Evolutionary conservation across 2,797 vertebrate species (phyloP).

Genomic region (Periophthalmus magnuspinnatus): DNA sequence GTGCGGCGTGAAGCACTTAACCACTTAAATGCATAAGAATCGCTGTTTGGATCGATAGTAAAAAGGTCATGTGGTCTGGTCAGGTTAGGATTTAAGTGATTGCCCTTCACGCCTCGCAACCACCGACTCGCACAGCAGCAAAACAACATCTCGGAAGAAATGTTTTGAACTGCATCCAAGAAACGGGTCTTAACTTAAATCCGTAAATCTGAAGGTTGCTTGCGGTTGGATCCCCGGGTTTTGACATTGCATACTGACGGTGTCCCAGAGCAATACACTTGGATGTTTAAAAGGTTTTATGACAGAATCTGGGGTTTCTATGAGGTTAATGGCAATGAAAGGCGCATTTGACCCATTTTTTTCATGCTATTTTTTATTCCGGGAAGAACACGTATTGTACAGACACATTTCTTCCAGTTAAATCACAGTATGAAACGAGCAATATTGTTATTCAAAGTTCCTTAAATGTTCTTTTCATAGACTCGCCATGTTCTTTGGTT

Average conservation of each 20-base stretch:
- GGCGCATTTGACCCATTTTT: no score
- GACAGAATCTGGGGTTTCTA: no score
- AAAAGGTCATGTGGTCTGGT: conserved; percentile 14
- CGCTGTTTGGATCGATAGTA: conserved; percentile 9
- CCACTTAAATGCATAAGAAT: conserved; percentile 11
- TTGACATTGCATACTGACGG: not conserved
- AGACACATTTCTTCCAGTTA: no score
- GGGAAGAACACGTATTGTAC: no score
- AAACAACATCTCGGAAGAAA: conserved; percentile 2
- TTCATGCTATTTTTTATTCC: no score
- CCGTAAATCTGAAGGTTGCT: not conserved
- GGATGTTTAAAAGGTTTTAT: no score
- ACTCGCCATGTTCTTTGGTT: no score
- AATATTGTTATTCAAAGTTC: no score
- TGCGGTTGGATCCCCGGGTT: not conserved
- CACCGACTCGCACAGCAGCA: conserved; percentile 1
- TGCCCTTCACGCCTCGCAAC: conserved; percentile 13
- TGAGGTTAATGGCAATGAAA: no score
- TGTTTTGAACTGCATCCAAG: not conserved
- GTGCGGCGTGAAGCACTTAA: conserved; percentile 6
- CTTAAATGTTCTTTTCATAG: no score
- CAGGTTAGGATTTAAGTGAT: conserved; percentile 3
- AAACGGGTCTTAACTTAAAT: not conserved
- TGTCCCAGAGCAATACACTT: not conserved
- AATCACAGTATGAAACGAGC: no score